Base-by-base conservation (phyloP, 2,888 invertebrate genomes). In the Pyrocoelia pectoralis region DNA sequence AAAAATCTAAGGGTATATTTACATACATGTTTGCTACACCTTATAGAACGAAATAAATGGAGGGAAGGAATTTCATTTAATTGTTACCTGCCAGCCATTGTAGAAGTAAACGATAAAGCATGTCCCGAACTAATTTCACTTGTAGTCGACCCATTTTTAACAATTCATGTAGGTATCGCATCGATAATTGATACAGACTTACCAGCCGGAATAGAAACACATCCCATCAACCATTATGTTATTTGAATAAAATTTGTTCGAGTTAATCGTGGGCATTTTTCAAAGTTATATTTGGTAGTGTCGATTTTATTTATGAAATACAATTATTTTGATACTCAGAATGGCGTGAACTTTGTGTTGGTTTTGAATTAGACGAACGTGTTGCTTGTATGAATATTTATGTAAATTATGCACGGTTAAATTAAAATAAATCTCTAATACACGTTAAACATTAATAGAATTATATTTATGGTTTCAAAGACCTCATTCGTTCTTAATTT, bases 401-500 rank as follows among this genome's bases (percentile, higher is more conserved):
- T 33, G 33, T 33, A 33, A 33, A 33, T 33, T 33, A 33, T 46
- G 46, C 46, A 46, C 8, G 46, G 17, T 46, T 46, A 46, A 46
- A 46, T 18, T 46, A 17, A 17, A 46, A 46, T 46, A 18, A 33
- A 46, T 15, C 15, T 17, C 46, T 17, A 46, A 46, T 46, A 46
- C 17, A 15, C 15, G 17, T 17, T 46, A 18, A 17, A 17, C 18
- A 18, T 46, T 46, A 33, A 46, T 46, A 46, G 17, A 46, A 46
- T 46, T n/a, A 46, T 59, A 60, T 60, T 60, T 60, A 60, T 60
- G 54, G 40, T 55, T 51, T 28, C 49, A 54, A 55, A 60, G 60
- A 60, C 54, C 54, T 41, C 49, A 54, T 60, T 60, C 49, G 19
- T 33, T 60, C 40, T 53, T 46, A 40, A 46, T 41, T 50, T 41